These are phyloP conservation scores for Petrocephalus schoutedeni DNA, from an alignment of 2,797 vertebrate genomes.

Conservation along the genomic window DNA sequence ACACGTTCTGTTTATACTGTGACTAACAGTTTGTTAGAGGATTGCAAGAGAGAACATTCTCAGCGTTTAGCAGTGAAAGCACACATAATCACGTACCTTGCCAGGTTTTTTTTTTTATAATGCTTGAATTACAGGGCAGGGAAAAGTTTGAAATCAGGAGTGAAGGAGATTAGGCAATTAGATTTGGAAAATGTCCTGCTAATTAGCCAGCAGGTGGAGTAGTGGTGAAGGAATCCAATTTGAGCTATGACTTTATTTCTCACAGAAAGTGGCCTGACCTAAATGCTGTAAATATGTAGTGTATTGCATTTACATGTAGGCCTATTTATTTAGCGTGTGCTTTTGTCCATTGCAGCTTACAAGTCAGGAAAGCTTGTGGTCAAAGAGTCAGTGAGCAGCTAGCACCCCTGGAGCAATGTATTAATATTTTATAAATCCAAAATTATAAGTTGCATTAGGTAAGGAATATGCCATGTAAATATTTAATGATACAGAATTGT, in stretches of 20 bases:
- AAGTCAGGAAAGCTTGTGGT: neutral
- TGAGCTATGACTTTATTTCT: neutral
- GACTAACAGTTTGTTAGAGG: slow-evolving; percentile 1
- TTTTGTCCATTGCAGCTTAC: neutral
- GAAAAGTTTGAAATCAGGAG: neutral
- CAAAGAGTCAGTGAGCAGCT: neutral
- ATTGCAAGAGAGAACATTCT: neutral
- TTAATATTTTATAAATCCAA: neutral
- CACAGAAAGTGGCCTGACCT: neutral
- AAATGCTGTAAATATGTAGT: neutral
- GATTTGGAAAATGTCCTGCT: neutral
- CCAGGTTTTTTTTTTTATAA: neutral
- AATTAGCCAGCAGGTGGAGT: neutral
- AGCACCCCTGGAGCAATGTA: neutral
- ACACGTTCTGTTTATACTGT: neutral
- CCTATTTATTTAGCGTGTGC: neutral
- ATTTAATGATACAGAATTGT: neutral
- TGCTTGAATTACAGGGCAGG: neutral
- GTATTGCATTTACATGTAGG: neutral
- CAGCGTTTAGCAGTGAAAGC: neutral
- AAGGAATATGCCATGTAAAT: neutral
- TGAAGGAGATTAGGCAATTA: neutral
- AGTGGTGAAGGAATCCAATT: neutral
- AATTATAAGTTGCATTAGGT: neutral
- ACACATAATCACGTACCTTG: neutral